phyloP scores from a whole-genome alignment of 2,113 vertebrate genomes.

The Oncorhynchus keta region DNA sequence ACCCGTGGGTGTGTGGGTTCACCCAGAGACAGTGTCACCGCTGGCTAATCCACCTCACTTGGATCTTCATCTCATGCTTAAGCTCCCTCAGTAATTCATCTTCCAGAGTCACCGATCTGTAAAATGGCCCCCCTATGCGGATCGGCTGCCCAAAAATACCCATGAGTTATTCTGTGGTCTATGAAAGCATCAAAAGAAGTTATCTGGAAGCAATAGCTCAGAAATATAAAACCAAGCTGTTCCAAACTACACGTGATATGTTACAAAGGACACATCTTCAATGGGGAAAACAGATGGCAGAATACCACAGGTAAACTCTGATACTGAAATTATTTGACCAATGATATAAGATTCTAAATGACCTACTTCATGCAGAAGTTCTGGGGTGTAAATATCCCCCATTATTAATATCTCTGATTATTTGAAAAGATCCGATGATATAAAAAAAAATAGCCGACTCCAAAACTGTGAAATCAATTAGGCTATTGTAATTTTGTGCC shows the following conservation, averaged over 20 bases:
- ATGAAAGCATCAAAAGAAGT: neutral
- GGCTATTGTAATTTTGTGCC: no score
- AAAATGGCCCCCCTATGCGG: neutral
- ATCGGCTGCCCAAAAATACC: neutral
- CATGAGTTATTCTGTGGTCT: neutral
- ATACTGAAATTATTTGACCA: no score
- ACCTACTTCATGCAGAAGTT: no score
- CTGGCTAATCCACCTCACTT: slow-evolving; percentile 43
- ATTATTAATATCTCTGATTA: neutral
- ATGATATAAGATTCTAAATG: no score
- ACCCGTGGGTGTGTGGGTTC: neutral
- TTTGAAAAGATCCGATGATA: no score
- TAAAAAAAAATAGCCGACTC: no score
- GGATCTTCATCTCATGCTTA: slow-evolving; percentile 45
- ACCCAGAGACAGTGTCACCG: slow-evolving; percentile 23
- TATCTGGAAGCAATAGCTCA: neutral
- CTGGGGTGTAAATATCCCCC: neutral
- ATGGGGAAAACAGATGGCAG: no score
- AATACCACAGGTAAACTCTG: no score
- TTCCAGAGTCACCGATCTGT: slow-evolving; percentile 8
- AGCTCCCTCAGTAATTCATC: slow-evolving; percentile 25
- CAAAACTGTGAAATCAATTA: no score
- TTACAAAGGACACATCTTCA: no score
- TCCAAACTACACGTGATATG: no score
- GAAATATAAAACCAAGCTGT: neutral